Base-by-base conservation (phyloP, 2,113 vertebrate species). In the Mus pahari region DNA sequence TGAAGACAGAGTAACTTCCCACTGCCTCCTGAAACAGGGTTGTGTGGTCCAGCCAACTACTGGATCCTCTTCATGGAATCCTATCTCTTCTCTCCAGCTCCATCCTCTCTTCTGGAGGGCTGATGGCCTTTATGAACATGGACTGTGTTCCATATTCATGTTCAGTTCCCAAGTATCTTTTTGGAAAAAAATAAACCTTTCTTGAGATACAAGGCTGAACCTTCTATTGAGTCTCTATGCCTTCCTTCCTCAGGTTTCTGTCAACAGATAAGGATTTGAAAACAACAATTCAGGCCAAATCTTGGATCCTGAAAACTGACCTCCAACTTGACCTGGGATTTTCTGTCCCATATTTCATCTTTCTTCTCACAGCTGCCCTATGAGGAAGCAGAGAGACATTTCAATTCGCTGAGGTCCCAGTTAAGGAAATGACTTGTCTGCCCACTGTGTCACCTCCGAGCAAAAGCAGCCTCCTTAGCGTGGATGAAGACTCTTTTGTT, bases 121-220 rank as follows among this genome's bases (percentile, higher is more conserved):
- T 75, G 90, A 81, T 64, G 58, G 70, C 16, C 14, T 50, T 58
- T 48, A 45, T 19, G n/a, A 82, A 39, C 0, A 58, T 82, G 55
- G 22, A 22, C 2, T 74, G 16, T 48, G 12, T 28, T 19, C 36
- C n/a, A 36, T 50, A 53, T 73, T 82, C 8, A 66, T n/a, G 5
- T 10, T n/a, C 8, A 39, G 71, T 62, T 42, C 19, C 75, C 42
- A 22, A 66, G 14, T 12, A 39, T 64, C 50, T 92, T 93, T 62
- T 58, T 66, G 28, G 53, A 73, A 13, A 95, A 95, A 95, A 66
- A 28, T 20, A 48, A 33, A 66, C 28, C 64, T 88, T 90, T 90
- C 86, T 90, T 53, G 50, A 70, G 24, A 87, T 39, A 17, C 39
- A 84, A 48, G 45, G 12, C 36, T 7, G 12, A 81, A 42, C 11